Evolutionary conservation across 2,797 vertebrate genomes (phyloP), one percentile per base, ranked within the genome.

Genomic region (Hirundo rustica): DNA sequence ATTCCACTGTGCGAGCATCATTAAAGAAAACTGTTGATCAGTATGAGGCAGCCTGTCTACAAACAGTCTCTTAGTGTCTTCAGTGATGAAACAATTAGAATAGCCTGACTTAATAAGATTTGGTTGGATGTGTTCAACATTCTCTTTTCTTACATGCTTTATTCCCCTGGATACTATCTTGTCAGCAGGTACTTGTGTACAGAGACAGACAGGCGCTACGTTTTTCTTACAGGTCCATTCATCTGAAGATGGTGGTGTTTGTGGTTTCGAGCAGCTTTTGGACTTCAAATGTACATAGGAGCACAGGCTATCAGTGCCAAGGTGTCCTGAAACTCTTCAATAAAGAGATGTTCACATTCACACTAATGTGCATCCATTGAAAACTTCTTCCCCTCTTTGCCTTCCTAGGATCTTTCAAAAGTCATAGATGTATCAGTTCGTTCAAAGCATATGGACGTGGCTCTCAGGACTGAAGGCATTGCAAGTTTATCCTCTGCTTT

Each of bases 371-470:
- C 20, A 7, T 73, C 53, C 11, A 4, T 53, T 85, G 58, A 81
- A 75, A 72, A 44, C 26, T 55, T 38, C 27, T 66, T 30, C 76
- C 32, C 30, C 12, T 36, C 36, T 81, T 62, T 32, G 17, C 50
- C 81, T 85, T 85, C 45, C 6, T 54, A 19, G 25, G 6, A 14
- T 80, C 30, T 64, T 86, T 72, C 6, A 1, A 67, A 72, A 67
- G 19, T 68, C 0, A 0, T 34, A 65, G 51, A 9, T 68, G 5
- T 10, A 51, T 75, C 36, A 34, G 48, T 38, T 93, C 7, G 20
- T 27, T 13, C 10, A 61, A 72, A 70, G 23, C 48, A 32, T 48
- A 18, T 62, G 36, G 22, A 62, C 0, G 0, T 0, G 3, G 29
- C 11, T 66, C 0, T 62, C 10, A 16, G 44, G 66, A 53, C 55